Evolutionary conservation across 2,113 vertebrate genomes (phyloP), one percentile per base, ranked within the genome.

Genomic region (Hystrix cristata): DNA sequence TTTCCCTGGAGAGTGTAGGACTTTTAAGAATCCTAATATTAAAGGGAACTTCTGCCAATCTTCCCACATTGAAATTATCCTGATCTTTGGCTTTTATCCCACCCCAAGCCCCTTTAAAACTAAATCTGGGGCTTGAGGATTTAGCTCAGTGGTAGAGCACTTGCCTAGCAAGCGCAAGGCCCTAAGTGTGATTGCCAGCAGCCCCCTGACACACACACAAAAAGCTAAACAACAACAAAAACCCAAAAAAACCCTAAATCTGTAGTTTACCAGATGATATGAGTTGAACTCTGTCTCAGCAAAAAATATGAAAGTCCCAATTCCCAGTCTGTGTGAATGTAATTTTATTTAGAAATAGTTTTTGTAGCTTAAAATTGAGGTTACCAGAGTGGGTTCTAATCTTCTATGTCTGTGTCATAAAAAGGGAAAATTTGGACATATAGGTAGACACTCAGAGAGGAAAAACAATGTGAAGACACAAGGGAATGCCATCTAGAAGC

Each of bases 1-100:
- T 83, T 95, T 74, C 51, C 43, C 64, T 88, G 12, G 11, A 34
- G 29, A 34, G 78, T 25, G 4, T 88, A 27, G 18, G 38, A 87
- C 16, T 6, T 51, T 87, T 53, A 71, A 46, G 29, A 16, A 78
- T 46, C 29, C 34, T 81, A 55, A n/a, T 55, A 64, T 92, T 91
- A 64, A 74, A 92, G 83, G 57, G 31, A 13, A 9, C 31, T n/a
- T 92, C 38, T 89, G 16, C 84, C 18, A 92, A 69, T 83, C 16
- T 87, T 88, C n/a, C 29, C 25, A 59, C 29, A 19, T 88, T 71
- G 48, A 18, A 48, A 18, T 27, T 88, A 31, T 60, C 25, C 43
- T 89, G 91, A 76, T 19, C 82, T 87, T 69, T 69, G 65, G 65
- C 15, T 87, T 91, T 92, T 92, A 51, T 84, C n/a, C 7, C 16